Conservation (phyloP, 2,888 invertebrate species). For the Drosophila histrio region DNA sequence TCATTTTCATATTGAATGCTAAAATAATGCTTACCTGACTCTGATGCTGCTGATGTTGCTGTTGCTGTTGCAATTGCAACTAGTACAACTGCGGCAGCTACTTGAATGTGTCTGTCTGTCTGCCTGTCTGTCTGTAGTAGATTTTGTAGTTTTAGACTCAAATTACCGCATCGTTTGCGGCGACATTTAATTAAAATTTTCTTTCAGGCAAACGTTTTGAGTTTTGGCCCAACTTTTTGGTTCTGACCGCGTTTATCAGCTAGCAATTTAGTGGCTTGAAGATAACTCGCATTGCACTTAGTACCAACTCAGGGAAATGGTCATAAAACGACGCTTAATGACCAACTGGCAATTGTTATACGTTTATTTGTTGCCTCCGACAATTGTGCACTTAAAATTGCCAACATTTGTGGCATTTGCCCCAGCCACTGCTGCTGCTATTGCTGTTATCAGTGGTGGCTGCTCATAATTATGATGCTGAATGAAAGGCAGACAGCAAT, state of each 20-base stretch:
- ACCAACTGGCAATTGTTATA: constrained; percentile 52
- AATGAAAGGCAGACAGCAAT: constrained; percentile 47
- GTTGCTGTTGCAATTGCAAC: constrained; percentile 1
- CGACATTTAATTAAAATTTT: constrained; percentile 80
- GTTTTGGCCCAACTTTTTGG: constrained; percentile 37
- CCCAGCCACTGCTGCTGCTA: background rate
- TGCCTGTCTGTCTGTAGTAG: constrained; percentile 34
- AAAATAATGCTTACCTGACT: constrained; percentile 65
- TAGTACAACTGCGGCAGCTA: constrained; percentile 21
- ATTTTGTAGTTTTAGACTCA: constrained; percentile 45
- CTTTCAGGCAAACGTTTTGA: constrained; percentile 48
- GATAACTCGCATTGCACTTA: constrained; percentile 73
- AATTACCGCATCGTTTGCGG: constrained; percentile 79
- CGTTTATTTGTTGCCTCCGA: constrained; percentile 31
- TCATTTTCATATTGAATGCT: constrained; percentile 76
- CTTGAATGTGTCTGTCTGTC: constrained; percentile 32
- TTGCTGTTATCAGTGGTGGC: constrained; percentile 45
- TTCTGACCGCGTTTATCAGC: constrained; percentile 61
- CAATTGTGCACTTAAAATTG: constrained; percentile 18
- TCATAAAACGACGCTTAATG: constrained; percentile 74
- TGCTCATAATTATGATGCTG: constrained; percentile 41
- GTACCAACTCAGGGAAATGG: constrained; percentile 64
- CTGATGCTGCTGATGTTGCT: constrained; percentile 16
- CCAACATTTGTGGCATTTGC: constrained; percentile 34
- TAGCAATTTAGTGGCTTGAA: constrained; percentile 76